A percentile compares a stretch with the other conserved stretches of the same genome.
Evolutionary conservation across 1,140 invertebrate species (phyloP).

Genomic region (Drosophila ogumai): DNA sequence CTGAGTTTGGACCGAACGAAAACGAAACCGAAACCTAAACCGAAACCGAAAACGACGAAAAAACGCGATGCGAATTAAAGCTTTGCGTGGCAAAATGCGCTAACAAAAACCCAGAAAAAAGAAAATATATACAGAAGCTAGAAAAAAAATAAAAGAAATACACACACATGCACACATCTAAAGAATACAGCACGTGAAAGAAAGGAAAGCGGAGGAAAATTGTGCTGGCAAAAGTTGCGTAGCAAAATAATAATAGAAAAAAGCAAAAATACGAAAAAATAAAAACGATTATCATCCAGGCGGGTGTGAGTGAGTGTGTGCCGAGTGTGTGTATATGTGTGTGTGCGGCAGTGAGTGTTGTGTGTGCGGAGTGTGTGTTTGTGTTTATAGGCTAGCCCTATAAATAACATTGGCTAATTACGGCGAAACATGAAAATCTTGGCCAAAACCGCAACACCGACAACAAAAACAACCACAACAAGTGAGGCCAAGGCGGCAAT

Average conservation of each 20-base stretch:
- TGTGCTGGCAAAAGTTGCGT: conserved; percentile 27
- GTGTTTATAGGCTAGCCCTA: conserved; percentile 39
- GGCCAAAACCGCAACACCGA: conserved; percentile 48
- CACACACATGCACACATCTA: conserved; percentile 4
- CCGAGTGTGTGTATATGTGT: conserved; percentile 11
- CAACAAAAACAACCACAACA: conserved; percentile 12
- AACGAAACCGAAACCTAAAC: conserved; percentile 45
- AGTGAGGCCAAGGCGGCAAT: conserved; percentile 59
- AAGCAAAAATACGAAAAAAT: conserved; percentile 30
- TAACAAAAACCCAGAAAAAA: conserved; percentile 47
- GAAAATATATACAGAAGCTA: conserved; percentile 17
- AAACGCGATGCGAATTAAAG: conserved; percentile 82
- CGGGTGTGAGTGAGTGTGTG: conserved; percentile 26
- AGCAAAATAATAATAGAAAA: conserved; percentile 31
- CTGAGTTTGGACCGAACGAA: conserved; percentile 34
- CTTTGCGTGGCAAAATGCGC: conserved; percentile 77
- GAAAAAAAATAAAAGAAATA: conserved; percentile 25
- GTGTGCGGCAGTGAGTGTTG: background rate
- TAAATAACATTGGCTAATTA: conserved; percentile 81
- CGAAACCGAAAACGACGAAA: conserved; percentile 38
- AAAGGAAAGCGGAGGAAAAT: conserved; percentile 41
- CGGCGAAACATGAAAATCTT: conserved; percentile 81
- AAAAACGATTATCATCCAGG: conserved; percentile 74
- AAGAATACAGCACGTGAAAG: conserved; percentile 30
- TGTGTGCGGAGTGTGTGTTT: conserved; percentile 16